Conservation (phyloP, 1,140 invertebrate species). For the Euura saliciscinereae region DNA sequence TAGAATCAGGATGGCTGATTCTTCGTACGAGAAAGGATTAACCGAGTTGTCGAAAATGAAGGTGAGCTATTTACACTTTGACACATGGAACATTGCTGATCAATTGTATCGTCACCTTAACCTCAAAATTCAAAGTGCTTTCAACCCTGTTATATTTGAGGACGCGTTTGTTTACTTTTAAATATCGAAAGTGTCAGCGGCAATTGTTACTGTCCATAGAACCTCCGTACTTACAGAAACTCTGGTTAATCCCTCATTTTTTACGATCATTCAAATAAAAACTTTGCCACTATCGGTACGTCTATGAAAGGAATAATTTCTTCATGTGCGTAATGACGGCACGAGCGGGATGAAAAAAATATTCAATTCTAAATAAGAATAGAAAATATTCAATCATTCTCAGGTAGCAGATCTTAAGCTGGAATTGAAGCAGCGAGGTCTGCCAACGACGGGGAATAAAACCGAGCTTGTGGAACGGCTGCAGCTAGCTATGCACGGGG, state of each 20-base stretch:
- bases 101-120: background rate
- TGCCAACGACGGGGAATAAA: slow-evolving; percentile 79
- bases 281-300: no score
- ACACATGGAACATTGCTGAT: no score
- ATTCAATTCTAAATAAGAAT: background rate
- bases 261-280: no score
- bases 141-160: background rate
- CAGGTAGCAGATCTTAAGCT: slow-evolving; percentile 80
- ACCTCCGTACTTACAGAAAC: background rate
- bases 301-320: no score
- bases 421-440: slow-evolving; percentile 77
- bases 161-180: no score
- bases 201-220: no score
- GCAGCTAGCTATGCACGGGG: slow-evolving; percentile 68
- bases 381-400: slow-evolving; percentile 19
- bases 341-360: no score
- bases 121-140: background rate
- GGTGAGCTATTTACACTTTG: slow-evolving; percentile 30
- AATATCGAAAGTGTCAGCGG: no score
- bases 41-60: slow-evolving; percentile 57
- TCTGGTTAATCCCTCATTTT: background rate
- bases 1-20: slow-evolving; percentile 49
- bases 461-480: slow-evolving; percentile 78
- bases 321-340: no score
- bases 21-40: slow-evolving; percentile 55